Percentiles rank a stretch among this genome's conserved stretches.
phyloP scores from a whole-genome alignment of 2,113 vertebrate species.

The Leptobrachium ailaonicum region DNA sequence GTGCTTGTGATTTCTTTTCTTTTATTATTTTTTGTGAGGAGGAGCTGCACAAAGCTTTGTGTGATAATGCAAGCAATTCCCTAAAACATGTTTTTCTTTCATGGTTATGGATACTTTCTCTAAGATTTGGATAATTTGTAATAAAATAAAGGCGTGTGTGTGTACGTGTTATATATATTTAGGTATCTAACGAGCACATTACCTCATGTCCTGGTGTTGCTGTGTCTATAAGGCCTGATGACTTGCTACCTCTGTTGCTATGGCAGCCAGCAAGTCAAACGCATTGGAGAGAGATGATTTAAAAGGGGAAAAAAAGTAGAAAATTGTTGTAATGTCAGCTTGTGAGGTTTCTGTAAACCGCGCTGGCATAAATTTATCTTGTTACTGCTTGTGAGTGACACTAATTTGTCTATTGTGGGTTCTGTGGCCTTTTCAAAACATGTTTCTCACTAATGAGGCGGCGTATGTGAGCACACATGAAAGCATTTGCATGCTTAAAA shows the following conservation, averaged over 20 bases:
- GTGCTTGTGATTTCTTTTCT: no score
- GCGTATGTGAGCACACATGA: neutral
- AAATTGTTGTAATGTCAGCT: slow-evolving; percentile 25
- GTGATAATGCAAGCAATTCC: no score
- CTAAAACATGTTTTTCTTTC: no score
- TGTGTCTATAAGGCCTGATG: slow-evolving; percentile 6
- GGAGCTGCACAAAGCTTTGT: no score
- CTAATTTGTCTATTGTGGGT: slow-evolving; percentile 43
- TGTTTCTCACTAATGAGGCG: slow-evolving; percentile 33
- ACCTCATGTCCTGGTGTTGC: neutral
- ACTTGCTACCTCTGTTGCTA: slow-evolving; percentile 25
- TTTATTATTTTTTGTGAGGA: no score
- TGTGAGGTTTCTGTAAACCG: slow-evolving; percentile 22
- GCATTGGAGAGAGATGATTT: slow-evolving; percentile 15
- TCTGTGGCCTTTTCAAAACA: slow-evolving; percentile 12
- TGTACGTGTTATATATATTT: neutral
- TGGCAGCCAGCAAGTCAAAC: slow-evolving; percentile 12
- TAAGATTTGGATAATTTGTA: neutral
- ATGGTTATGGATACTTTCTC: neutral
- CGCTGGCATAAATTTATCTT: slow-evolving; percentile 17
- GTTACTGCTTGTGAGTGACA: slow-evolving; percentile 41
- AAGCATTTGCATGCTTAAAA: slow-evolving; percentile 20
- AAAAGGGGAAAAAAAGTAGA: slow-evolving; percentile 10
- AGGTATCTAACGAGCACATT: slow-evolving; percentile 11
- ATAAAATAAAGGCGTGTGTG: neutral